Base-by-base conservation (phyloP, 2,888 invertebrate genomes). In the Lithophane ornitopus region DNA sequence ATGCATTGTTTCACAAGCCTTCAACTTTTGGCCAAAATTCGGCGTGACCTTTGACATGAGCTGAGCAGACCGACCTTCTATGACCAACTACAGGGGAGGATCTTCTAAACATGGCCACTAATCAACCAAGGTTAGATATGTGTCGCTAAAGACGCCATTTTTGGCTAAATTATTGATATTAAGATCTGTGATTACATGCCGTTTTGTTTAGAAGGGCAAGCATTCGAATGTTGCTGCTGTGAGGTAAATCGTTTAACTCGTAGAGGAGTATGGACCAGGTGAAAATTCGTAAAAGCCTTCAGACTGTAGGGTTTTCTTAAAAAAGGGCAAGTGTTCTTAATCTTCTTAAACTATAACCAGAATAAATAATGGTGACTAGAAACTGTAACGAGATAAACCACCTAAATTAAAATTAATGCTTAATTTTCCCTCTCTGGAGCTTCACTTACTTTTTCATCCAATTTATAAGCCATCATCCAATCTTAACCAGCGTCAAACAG, bases 1-100 rank as follows among this genome's bases (percentile, higher is more conserved):
- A 78, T 81, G 76, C 84, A 84, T 87, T 86, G 87, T 90, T 90
- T 88, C 88, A 87, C 81, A 89, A 89, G 84, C 82, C 81, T 80
- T 83, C 78, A 80, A 76, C 80, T 85, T 89, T 87, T 79, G 79
- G 54, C 74, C 68, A 89, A 84, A 88, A 80, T 82, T 82, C 76
- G 58, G 56, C 41, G 58, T 74, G 84, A 87, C 88, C 88, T 88
- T 80, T 88, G 87, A 86, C 88, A 80, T 71, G 78, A 65, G 54
- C 26, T 16, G 68, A 46, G 68, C 26, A 62, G 54, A 70, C n/a
- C 46, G 85, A 72, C 86, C 87, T 87, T 87, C 86, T 81, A 46
- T 61, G 75, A 59, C 79, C 73, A 79, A 84, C n/a, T 75, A 76
- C 16, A 78, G 72, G 70, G 66, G 34, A 75, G 70, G 61, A 76